Evolutionary conservation across 2,113 vertebrate genomes (phyloP), one percentile per base, ranked within the genome.

Genomic region (Elephantulus edwardii): DNA sequence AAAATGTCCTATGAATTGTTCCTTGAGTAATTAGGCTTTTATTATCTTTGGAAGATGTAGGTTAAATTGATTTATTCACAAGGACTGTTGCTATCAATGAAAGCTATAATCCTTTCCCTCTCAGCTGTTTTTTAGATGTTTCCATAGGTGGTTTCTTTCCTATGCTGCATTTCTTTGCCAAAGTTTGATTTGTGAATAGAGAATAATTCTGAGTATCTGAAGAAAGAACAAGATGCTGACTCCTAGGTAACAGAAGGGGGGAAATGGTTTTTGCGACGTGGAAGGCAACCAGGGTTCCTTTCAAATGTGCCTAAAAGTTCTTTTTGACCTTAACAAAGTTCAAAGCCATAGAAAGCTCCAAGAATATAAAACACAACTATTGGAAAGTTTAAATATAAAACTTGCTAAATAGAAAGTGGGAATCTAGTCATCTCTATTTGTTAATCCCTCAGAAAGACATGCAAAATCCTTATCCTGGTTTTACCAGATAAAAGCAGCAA

Each of bases 321-420:
- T 90, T 95, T 60, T 3, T 91, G 46, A 66, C 5, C 17, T 82
- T 85, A 78, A 11, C 83, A 56, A 78, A 89, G 54, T 91, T 78
- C 38, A 92, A 86, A 79, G 11, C 14, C 22, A 71, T 38, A 26
- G 40, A 92, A 91, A 89, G 86, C 30, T 52, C 38, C 30, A 68
- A 81, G 35, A 30, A 56, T 84, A 83, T 60, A 17, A 83, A 95
- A 68, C 14, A 70, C 10, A 33, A 75, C 19, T 83, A 14, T 78
- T 62, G 93, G 26, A 89, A 94, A 30, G 9, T 91, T 92, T 85
- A 91, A 92, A 88, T 40, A 62, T 80, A 83, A 80, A 90, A 91
- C 5, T 83, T 71, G 14, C 11, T 82, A 83, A 83, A 40, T 85
- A n/a, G 1, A 86, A 91, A 85, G 4, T 54, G 78, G 8, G 22